Evolutionary conservation across 1,140 invertebrate genomes (phyloP).

Genomic region (Heliconius eleuchia): DNA sequence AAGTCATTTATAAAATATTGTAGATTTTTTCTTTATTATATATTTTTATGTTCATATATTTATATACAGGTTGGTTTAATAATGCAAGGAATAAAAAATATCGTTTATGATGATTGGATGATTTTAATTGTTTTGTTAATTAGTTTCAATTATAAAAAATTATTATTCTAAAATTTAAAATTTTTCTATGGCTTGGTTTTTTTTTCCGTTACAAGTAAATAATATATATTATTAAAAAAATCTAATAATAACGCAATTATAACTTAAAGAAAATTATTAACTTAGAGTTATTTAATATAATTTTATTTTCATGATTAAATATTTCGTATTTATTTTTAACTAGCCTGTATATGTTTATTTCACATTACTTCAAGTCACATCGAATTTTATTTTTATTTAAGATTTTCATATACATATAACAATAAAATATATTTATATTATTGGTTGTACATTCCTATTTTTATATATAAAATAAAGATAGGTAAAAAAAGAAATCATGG

Average conservation of each 20-base stretch:
- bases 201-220: too few relatives aligned
- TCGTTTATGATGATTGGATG: too few relatives aligned
- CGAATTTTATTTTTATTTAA: background rate
- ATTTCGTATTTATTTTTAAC: background rate
- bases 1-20: background rate
- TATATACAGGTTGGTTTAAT: background rate
- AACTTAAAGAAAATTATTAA: too few relatives aligned
- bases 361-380: background rate
- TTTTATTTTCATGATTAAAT: background rate
- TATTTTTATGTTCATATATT: background rate
- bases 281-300: too few relatives aligned
- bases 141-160: too few relatives aligned
- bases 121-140: too few relatives aligned
- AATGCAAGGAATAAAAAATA: too few relatives aligned
- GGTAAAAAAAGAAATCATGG: background rate
- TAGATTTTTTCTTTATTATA: background rate
- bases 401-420: background rate
- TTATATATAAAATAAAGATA: background rate
- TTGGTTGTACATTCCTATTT: constrained; percentile 4
- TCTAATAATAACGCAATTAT: too few relatives aligned
- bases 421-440: background rate
- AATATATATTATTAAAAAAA: too few relatives aligned
- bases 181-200: too few relatives aligned
- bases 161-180: too few relatives aligned
- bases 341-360: background rate